Evolutionary conservation across 2,888 invertebrate genomes (phyloP).

Genomic region (Orthosia gracilis): DNA sequence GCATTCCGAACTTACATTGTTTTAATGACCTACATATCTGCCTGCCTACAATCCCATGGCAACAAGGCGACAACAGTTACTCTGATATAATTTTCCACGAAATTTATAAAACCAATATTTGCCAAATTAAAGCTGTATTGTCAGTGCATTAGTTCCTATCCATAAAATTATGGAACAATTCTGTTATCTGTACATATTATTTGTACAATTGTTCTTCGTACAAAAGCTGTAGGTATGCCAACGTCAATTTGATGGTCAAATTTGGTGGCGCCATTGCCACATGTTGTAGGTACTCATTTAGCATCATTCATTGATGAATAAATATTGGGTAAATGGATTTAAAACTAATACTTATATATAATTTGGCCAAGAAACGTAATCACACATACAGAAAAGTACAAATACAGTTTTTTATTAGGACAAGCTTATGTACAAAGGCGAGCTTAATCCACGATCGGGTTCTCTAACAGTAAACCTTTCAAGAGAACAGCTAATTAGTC

Average conservation of each 20-base stretch:
- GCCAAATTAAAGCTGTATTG: constrained; percentile 45
- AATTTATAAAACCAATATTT: constrained; percentile 33
- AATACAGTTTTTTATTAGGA: too few species aligned
- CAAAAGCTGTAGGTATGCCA: constrained; percentile 14
- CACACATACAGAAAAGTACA: neutral
- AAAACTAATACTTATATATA: constrained; percentile 2
- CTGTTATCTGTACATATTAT: constrained; percentile 37
- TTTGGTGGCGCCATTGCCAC: constrained; percentile 11
- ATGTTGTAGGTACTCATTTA: neutral
- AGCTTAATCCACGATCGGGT: too few species aligned
- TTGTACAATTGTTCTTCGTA: constrained; percentile 43
- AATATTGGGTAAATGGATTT: neutral
- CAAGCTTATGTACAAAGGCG: too few species aligned
- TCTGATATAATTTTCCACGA: neutral
- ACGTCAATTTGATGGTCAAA: constrained; percentile 33
- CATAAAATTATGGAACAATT: constrained; percentile 25
- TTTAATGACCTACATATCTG: constrained; percentile 22
- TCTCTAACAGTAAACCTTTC: too few species aligned
- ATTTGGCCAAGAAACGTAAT: neutral
- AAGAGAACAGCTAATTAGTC: too few species aligned
- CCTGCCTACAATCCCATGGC: neutral
- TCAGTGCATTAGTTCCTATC: constrained; percentile 2
- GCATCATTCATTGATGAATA: neutral
- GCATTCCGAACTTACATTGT: neutral
- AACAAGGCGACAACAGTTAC: neutral